Evolutionary conservation across 2,797 vertebrate species (phyloP).

Genomic region (Poeciliopsis presidionis): DNA sequence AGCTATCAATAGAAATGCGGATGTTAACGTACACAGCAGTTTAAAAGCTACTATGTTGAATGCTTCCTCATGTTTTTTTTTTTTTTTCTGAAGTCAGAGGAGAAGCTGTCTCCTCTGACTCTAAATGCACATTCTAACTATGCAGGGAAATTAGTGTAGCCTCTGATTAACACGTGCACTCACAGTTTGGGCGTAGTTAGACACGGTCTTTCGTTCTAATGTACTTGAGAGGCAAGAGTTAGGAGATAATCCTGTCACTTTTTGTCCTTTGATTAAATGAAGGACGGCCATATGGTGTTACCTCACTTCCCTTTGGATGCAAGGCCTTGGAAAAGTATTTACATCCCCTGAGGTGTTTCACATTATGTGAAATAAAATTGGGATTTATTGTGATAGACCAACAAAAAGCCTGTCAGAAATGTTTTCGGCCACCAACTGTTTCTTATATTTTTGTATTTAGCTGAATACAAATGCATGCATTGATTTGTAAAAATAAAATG

Average conservation of each 20-base stretch:
- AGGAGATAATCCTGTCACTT: slow-evolving; percentile 44
- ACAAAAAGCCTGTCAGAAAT: background rate
- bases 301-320: slow-evolving; percentile 39
- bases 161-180: slow-evolving; percentile 49
- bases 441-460: background rate
- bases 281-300: slow-evolving; percentile 15
- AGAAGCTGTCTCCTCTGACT: slow-evolving; percentile 22
- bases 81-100: slow-evolving; percentile 46
- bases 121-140: slow-evolving; percentile 74
- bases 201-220: slow-evolving; percentile 30
- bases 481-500: background rate
- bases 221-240: slow-evolving; percentile 18
- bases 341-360: background rate
- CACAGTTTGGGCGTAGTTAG: slow-evolving; percentile 18
- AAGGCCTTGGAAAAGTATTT: background rate
- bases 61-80: slow-evolving; percentile 45
- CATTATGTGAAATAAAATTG: background rate
- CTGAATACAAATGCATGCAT: background rate
- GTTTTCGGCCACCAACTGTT: background rate
- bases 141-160: slow-evolving; percentile 74
- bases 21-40: slow-evolving; percentile 55
- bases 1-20: slow-evolving; percentile 35
- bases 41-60: slow-evolving; percentile 42
- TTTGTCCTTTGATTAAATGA: slow-evolving; percentile 44
- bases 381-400: background rate